Evolutionary conservation across 2,797 vertebrate genomes (phyloP).

Genomic region (Xiphorhynchus erythropygius): DNA sequence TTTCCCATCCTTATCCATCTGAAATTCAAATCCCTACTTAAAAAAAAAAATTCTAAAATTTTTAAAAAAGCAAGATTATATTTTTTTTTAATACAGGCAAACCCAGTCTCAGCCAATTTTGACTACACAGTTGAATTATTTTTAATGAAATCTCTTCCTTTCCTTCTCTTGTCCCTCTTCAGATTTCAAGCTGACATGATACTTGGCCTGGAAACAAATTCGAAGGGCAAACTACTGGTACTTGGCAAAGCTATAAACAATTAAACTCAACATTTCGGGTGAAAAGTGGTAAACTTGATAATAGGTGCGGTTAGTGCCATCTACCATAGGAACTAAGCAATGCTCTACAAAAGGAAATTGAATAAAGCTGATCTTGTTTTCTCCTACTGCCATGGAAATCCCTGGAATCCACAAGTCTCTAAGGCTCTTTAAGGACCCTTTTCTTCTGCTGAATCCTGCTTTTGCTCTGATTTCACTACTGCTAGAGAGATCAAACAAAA

Average conservation of each 20-base stretch:
- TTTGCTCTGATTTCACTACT: conserved; percentile 20
- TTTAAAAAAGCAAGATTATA: neutral
- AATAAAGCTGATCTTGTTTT: neutral
- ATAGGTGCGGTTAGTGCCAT: neutral
- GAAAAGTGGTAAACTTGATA: neutral
- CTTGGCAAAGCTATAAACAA: neutral
- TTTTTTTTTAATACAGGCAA: neutral
- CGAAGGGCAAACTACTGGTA: neutral
- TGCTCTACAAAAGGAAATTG: neutral
- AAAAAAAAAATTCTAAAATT: neutral
- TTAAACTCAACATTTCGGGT: neutral
- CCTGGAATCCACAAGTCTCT: conserved; percentile 9
- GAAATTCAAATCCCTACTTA: neutral
- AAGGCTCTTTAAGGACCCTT: conserved; percentile 21
- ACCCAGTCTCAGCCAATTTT: neutral
- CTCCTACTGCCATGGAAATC: conserved; percentile 49
- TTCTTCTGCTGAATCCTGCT: conserved; percentile 19
- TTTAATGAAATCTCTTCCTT: neutral
- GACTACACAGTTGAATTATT: neutral
- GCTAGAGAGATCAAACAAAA: conserved; percentile 20
- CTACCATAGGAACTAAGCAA: neutral
- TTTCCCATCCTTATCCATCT: neutral
- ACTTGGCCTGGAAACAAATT: neutral
- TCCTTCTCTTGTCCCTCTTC: neutral
- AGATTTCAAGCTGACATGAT: neutral